Evolutionary conservation across 2,797 vertebrate genomes (phyloP), one percentile per base, ranked within the genome.

Genomic region (Sparidentex hasta): DNA sequence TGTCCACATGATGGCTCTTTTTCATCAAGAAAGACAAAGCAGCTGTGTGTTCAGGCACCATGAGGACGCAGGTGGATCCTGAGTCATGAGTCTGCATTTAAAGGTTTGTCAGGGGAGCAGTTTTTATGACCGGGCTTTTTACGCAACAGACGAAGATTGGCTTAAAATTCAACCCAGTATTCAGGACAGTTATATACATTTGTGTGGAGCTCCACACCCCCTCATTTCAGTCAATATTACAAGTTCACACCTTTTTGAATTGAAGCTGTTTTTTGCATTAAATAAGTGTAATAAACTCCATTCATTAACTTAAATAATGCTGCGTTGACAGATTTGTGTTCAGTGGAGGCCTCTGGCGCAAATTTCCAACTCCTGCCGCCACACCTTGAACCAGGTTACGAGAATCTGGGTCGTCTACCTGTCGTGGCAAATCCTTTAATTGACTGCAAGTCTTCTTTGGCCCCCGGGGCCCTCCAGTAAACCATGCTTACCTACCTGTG

Each of bases 1-100:
- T 29, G 29, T 21, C 85, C 93, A 92, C 92, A 83, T 0, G 91
- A 41, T 87, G 94, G 64, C 89, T 57, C 84, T 63, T 78, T 84
- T 77, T 63, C 51, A 87, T 78, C 71, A 84, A 8, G 41, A 80
- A 86, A 82, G 17, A 61, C 51, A 33, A 47, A 23, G 0, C 11
- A 20, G 57, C 52, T 12, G 12, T 11, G 25, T 20, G 21, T 13
- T 9, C 6, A 8, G 46, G 47, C 46, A 17, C 4, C 17, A 47
- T 1, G 11, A 65, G 57, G 58, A 38, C 74, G 47, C 48, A 52
- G 65, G 73, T 76, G 54, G 58, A 70, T 65, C 18, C 76, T 74
- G 82, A 89, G 66, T 88, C 88, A 83, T 75, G 56, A 51, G 71
- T 80, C 54, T 81, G 65, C 29, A 17, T 64, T 47, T 18, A 51